Evolutionary conservation across 1,140 invertebrate genomes (phyloP), one percentile per base, ranked within the genome.

Genomic region (Leptinotarsa undecemlineata): DNA sequence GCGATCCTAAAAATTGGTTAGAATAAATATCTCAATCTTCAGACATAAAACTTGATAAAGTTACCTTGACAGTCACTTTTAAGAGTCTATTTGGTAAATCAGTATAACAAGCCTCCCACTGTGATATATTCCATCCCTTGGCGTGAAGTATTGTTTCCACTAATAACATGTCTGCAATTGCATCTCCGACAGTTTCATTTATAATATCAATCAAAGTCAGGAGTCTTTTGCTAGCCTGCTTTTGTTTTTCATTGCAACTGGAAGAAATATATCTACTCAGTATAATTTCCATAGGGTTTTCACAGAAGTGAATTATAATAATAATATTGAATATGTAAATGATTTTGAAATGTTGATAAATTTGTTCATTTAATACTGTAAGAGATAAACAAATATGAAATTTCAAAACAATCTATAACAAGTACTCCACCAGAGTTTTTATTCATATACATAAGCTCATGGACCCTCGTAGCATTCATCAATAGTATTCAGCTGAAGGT

Each of bases 141-240:
- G 90, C 89, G 79, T 92, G 90, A 4, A 99, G 87, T 66, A 99
- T 93, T 0, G 93, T 92, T 86, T 99, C 98, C 1, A 99, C 95
- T 11, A 98, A 83, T 23, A 99, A 86, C 89, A 99, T 90, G 84
- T 99, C 97, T 0, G 97, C 97, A 19, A 99, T 91, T 0, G 98
- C 98, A 89, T 99, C 98, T 0, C 98, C 98, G 3, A 99, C 96
- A 4, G 95, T 95, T 87, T 98, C 95, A 84, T 99, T 99, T 19
- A 97, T 96, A 73, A 98, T 85, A 85, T 97, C 91, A 48, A 96
- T 92, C 15, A 96, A 84, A 71, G 88, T 85, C 14, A 88, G 79
- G 21, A 98, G 85, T 71, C 89, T 89, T 64, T 86, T 81, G 0
- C 92, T 91, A 13, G 90, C 88, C 76, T 86, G 72, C 79, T 83